Percentiles rank a stretch among this genome's conserved stretches.
phyloP scores from a whole-genome alignment of 2,797 vertebrate genomes.

The Cuculus canorus region DNA sequence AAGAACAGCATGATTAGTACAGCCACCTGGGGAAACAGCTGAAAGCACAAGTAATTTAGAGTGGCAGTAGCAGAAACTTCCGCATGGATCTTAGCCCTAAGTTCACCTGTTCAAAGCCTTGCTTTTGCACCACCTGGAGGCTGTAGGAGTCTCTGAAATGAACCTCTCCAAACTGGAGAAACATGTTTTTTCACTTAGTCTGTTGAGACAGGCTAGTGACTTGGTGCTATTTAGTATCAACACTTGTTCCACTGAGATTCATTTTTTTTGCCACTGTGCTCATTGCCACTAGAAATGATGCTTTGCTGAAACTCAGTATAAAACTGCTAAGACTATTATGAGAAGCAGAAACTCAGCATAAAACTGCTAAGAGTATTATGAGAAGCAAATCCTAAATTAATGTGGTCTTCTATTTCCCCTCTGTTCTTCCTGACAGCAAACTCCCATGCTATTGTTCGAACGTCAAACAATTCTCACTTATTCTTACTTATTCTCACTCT shows the following conservation, averaged over 20 bases:
- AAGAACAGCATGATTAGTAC: neutral
- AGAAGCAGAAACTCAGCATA: neutral
- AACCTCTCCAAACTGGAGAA: neutral
- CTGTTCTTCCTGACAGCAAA: neutral
- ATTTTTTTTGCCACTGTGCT: neutral
- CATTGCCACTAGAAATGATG: neutral
- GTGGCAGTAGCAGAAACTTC: neutral
- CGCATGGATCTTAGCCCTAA: neutral
- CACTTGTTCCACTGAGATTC: neutral
- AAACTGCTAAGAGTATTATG: neutral
- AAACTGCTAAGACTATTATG: neutral
- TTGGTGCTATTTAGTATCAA: neutral
- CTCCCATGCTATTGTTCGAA: neutral
- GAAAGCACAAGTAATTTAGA: neutral
- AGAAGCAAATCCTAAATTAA: neutral
- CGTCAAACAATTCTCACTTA: neutral
- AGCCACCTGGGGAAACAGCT: neutral
- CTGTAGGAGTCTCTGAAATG: neutral
- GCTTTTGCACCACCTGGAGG: constrained; percentile 24
- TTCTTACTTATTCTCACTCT: neutral
- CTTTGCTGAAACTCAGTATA: neutral
- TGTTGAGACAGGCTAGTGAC: neutral
- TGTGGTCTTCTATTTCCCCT: neutral
- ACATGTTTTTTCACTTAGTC: neutral
- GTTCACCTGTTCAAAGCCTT: neutral